A percentile compares a stretch with the other conserved stretches of the same genome.
These are phyloP conservation scores for Siniperca scherzeri DNA, from an alignment of 2,797 vertebrate genomes.

Conservation along the genomic window DNA sequence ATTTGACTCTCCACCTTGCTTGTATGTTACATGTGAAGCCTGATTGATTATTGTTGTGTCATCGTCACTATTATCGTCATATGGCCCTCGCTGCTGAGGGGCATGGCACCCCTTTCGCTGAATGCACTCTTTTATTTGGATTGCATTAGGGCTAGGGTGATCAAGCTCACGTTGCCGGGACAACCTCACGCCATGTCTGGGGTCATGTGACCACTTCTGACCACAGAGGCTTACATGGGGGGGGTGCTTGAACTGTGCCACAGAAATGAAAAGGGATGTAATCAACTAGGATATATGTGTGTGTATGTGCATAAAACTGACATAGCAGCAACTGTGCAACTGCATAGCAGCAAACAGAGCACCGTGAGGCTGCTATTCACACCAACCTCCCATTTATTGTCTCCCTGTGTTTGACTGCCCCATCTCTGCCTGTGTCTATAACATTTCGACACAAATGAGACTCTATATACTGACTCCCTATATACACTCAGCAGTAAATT, in stretches of 20 bases:
- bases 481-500: slow-evolving; percentile 2
- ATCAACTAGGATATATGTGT: slow-evolving; percentile 53
- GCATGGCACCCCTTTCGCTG: slow-evolving; percentile 32
- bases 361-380: slow-evolving; percentile 30
- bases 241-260: slow-evolving; percentile 32
- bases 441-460: not conserved
- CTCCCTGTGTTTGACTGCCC: not conserved
- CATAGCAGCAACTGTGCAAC: not conserved
- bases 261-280: slow-evolving; percentile 62
- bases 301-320: slow-evolving; percentile 23
- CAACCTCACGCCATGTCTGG: slow-evolving; percentile 65
- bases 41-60: slow-evolving; percentile 53
- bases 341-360: slow-evolving; percentile 18
- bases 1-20: slow-evolving; percentile 10
- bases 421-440: slow-evolving; percentile 2
- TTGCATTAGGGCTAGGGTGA: slow-evolving; percentile 75
- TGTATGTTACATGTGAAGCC: slow-evolving; percentile 38
- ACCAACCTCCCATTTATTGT: slow-evolving; percentile 19
- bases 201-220: slow-evolving; percentile 72
- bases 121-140: slow-evolving; percentile 73
- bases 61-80: slow-evolving; percentile 25
- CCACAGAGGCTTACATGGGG: slow-evolving; percentile 48
- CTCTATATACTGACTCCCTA: not conserved
- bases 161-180: slow-evolving; percentile 72
- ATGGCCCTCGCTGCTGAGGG: slow-evolving; percentile 29